These are phyloP conservation scores for Anhinga rufa DNA, from an alignment of 2,113 vertebrate species.

Conservation along the genomic window DNA sequence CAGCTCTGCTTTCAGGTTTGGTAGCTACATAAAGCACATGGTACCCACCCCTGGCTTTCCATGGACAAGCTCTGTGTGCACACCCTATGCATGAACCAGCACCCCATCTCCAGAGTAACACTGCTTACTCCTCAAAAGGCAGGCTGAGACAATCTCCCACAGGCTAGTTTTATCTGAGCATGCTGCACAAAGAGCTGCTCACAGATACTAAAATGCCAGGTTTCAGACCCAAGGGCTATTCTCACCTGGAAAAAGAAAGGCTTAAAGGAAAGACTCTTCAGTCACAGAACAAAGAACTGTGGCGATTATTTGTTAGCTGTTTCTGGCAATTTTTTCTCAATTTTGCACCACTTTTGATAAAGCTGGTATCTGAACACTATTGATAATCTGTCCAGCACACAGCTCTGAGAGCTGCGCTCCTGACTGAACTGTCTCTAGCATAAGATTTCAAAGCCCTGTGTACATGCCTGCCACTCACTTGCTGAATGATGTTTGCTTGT, in stretches of 20 bases:
- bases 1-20: not conserved
- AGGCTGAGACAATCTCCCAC: not conserved
- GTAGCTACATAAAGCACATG: not conserved
- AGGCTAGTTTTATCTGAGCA: not conserved
- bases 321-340: not conserved
- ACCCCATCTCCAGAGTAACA: not conserved
- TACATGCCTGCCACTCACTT: not conserved
- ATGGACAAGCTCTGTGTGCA: not conserved
- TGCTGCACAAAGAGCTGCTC: not conserved
- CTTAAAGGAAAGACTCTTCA: not conserved
- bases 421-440: not conserved
- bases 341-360: not conserved
- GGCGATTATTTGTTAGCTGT: not conserved
- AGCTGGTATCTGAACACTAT: not conserved
- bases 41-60: not conserved
- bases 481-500: not conserved
- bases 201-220: not conserved
- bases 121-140: not conserved
- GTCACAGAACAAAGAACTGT: not conserved
- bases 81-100: not conserved
- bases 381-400: not conserved
- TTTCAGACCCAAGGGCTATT: not conserved
- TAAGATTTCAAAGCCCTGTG: not conserved
- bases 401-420: not conserved
- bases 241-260: not conserved